These are phyloP conservation scores for Borostomias antarcticus DNA, from an alignment of 2,797 vertebrate species.

Conservation along the genomic window DNA sequence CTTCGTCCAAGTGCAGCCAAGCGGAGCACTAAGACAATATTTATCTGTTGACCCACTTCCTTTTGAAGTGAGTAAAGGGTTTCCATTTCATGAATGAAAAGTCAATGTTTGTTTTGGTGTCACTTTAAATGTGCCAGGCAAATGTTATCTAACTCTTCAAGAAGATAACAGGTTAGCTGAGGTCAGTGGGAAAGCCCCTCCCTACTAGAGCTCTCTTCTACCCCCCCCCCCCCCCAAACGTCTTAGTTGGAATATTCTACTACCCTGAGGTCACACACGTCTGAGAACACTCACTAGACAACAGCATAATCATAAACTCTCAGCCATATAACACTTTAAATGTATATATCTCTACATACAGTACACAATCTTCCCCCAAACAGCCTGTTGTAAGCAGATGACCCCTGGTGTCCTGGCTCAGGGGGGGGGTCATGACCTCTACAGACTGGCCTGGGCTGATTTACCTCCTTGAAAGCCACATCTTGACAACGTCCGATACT, in stretches of 20 bases:
- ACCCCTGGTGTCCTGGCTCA: background rate
- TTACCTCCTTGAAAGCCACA: background rate
- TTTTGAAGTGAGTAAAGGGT: slow-evolving; percentile 39
- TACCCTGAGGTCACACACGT: background rate
- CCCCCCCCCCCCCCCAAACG: background rate
- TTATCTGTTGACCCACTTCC: slow-evolving; percentile 39
- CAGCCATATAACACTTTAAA: background rate
- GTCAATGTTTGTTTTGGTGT: slow-evolving; percentile 42
- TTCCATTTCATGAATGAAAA: slow-evolving; percentile 35
- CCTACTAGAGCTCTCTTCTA: background rate
- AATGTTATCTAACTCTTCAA: slow-evolving; percentile 10
- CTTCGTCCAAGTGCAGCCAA: slow-evolving; percentile 23
- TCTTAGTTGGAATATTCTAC: background rate
- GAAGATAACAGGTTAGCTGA: slow-evolving; percentile 12
- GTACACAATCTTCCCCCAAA: background rate
- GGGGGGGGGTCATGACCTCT: background rate
- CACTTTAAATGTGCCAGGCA: slow-evolving; percentile 33
- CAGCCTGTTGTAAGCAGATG: background rate
- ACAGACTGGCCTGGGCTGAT: background rate
- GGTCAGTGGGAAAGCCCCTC: background rate
- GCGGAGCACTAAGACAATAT: slow-evolving; percentile 40
- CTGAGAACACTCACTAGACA: background rate
- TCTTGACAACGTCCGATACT: background rate
- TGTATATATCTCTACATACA: background rate
- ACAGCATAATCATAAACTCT: background rate